A percentile compares a stretch with the other conserved stretches of the same genome.
Conservation (phyloP, 2,113 vertebrate genomes). For the Hippocampus abdominalis region DNA sequence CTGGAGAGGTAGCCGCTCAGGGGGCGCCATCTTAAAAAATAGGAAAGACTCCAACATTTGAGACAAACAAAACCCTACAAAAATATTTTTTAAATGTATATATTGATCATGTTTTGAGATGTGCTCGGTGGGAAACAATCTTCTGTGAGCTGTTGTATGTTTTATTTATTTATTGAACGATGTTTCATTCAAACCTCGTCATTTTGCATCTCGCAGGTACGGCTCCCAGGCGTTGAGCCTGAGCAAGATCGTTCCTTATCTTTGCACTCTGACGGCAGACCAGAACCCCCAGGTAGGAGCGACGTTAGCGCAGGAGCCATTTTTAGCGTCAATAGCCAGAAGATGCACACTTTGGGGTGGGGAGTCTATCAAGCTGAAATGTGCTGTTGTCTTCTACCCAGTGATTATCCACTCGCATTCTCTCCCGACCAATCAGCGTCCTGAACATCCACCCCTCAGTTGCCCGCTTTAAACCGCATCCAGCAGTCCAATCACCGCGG, state of each 20-base stretch:
- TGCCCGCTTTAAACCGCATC: constrained; percentile 26
- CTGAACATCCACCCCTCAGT: constrained; percentile 23
- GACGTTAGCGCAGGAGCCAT: constrained; percentile 11
- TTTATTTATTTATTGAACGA: not conserved
- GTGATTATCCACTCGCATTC: constrained; percentile 56
- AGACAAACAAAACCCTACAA: no score
- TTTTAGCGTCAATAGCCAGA: constrained; percentile 58
- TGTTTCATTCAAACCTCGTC: not conserved
- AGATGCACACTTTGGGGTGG: constrained; percentile 21
- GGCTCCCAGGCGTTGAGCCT: constrained; percentile 82
- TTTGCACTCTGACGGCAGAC: constrained; percentile 86
- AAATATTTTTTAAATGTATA: no score
- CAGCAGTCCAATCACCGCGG: constrained; percentile 35
- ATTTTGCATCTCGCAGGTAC: constrained; percentile 63
- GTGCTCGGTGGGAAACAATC: not conserved
- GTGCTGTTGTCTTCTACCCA: constrained; percentile 49
- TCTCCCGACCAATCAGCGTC: constrained; percentile 48
- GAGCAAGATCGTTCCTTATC: constrained; percentile 89
- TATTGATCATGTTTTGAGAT: no score
- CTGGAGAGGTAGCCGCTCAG: no score
- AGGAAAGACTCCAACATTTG: no score
- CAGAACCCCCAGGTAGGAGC: constrained; percentile 87
- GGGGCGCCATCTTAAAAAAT: no score
- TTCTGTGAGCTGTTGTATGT: not conserved
- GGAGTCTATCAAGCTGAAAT: constrained; percentile 39